phyloP scores from a whole-genome alignment of 2,113 vertebrate genomes.

The Hippocampus abdominalis region DNA sequence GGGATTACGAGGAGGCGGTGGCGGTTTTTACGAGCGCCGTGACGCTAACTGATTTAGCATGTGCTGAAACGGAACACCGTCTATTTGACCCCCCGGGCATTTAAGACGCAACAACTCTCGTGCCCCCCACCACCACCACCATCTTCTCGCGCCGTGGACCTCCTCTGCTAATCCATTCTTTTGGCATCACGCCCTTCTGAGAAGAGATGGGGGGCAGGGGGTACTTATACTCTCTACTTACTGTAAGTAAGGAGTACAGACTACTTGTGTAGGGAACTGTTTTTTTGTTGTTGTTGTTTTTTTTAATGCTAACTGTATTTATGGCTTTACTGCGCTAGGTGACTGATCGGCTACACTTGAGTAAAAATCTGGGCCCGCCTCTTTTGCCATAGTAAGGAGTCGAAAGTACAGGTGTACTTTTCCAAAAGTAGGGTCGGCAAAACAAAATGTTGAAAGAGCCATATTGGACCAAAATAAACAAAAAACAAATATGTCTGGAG shows the following conservation, averaged over 20 bases:
- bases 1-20: constrained; percentile 64
- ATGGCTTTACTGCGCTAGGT: too few species aligned
- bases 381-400: too few species aligned
- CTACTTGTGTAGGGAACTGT: not conserved
- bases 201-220: not conserved
- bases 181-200: constrained; percentile 56
- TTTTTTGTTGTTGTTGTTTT: too few species aligned
- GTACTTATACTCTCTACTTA: not conserved
- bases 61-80: constrained; percentile 74
- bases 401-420: too few species aligned
- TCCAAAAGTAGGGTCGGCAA: too few species aligned
- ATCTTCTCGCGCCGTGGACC: constrained; percentile 59
- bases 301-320: too few species aligned
- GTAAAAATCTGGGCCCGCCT: too few species aligned
- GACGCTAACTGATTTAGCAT: constrained; percentile 78
- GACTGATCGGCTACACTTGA: too few species aligned
- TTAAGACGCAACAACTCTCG: constrained; percentile 12
- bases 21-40: constrained; percentile 56
- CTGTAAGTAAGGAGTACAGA: not conserved
- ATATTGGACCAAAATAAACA: too few species aligned
- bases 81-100: constrained; percentile 72
- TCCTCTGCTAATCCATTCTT: constrained; percentile 75
- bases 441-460: too few species aligned
- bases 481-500: too few species aligned
- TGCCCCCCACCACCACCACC: constrained; percentile 9